A percentile compares a stretch with the other conserved stretches of the same genome.
Conservation (phyloP, 2,888 invertebrate species). For the Synergus japonicus region DNA sequence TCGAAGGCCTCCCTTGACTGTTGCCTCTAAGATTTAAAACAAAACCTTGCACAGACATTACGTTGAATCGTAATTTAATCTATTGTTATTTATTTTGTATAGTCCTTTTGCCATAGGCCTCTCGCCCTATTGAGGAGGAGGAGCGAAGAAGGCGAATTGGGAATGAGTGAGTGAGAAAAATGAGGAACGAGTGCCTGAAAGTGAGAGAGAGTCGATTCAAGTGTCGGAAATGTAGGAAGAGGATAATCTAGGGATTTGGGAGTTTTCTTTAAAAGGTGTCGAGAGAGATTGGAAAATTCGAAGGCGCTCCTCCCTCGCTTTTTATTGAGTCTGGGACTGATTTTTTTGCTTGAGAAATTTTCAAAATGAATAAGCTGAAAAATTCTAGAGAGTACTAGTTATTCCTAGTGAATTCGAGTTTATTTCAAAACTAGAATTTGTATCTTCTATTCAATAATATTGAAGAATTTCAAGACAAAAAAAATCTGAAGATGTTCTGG, state of each 20-base stretch:
- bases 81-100: constrained; percentile 71
- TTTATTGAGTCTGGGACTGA: background rate
- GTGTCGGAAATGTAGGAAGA: constrained; percentile 50
- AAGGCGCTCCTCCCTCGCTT: background rate
- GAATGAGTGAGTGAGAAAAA: constrained; percentile 56
- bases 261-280: constrained; percentile 11
- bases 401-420: background rate
- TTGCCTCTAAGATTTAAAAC: background rate
- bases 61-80: constrained; percentile 50
- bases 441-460: background rate
- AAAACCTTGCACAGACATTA: constrained; percentile 44
- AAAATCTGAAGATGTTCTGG: background rate
- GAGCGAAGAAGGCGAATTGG: constrained; percentile 43
- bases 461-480: background rate
- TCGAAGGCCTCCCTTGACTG: background rate
- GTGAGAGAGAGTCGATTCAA: constrained; percentile 47
- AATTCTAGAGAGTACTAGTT: too few relatives aligned
- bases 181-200: constrained; percentile 46
- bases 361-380: background rate
- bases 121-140: constrained; percentile 8
- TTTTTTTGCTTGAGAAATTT: background rate
- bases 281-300: background rate
- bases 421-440: background rate
- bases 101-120: constrained; percentile 58
- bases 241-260: constrained; percentile 44